Base-by-base conservation (phyloP, 2,113 vertebrate genomes). In the Mesoclemmys tuberculata region DNA sequence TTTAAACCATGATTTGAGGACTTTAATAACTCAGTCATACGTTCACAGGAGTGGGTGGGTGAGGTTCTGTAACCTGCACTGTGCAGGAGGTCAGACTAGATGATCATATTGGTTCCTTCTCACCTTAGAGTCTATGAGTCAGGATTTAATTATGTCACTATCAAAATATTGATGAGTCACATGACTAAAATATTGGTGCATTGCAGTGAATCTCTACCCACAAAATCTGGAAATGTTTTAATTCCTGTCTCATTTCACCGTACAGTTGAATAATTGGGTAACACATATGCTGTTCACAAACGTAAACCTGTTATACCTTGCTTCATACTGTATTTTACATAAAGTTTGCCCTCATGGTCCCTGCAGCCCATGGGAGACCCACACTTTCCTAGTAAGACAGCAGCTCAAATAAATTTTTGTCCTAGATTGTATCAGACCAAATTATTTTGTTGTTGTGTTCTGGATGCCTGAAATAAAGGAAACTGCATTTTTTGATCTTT, bases 91-190 rank as follows among this genome's bases (percentile, higher is more conserved):
- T 46, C 46, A 46, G 46, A 46, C 46, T 46, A 6, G 46, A 5
- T 46, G 46, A 46, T 46, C 46, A 46, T 46, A 46, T 6, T 46
- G 46, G 8, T 46, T 8, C 46, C 46, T 46, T 46, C 46, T 46
- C 6, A 46, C 46, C 46, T 46, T 46, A 46, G 8, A 46, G 8
- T 46, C 46, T 5, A 46, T 46, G n/a, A 41, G 16, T 22, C n/a
- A 9, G n/a, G n/a, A n/a, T 94, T 94, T 95, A 96, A 94, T 95
- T 96, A 94, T 3, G 21, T 80, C 75, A 81, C 80, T 61, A 78
- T 95, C 85, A 83, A 83, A 96, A 81, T 54, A 87, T 58, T 94
- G 84, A 94, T 88, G 87, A 97, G 87, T n/a, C 64, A 92, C 74
- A 82, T 82, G 82, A 68, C 56, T 92, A n/a, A 87, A 94, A 94